A percentile compares a stretch with the other conserved stretches of the same genome.
Conservation (phyloP, 2,113 vertebrate species). For the Nicator chloris region DNA sequence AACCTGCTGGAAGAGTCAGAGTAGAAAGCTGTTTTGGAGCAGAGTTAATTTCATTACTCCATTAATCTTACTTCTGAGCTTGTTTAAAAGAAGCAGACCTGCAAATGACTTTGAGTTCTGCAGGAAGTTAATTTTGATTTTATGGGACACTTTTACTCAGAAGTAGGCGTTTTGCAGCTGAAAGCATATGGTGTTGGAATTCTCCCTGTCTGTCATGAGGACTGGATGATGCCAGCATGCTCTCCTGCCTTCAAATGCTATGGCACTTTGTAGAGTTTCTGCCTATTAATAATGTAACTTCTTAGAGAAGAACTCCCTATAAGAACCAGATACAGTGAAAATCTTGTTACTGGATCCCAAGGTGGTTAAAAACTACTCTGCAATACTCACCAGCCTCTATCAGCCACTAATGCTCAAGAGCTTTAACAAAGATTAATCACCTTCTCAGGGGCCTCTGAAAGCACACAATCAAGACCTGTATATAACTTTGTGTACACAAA, state of each 20-base stretch:
- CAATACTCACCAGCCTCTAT: background rate
- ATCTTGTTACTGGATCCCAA: background rate
- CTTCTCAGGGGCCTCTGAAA: background rate
- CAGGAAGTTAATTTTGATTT: slow-evolving; percentile 33
- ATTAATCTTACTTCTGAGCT: slow-evolving; percentile 18
- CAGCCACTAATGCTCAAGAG: background rate
- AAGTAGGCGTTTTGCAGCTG: background rate
- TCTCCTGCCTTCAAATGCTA: background rate
- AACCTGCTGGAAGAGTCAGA: background rate
- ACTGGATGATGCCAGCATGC: background rate
- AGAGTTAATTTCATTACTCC: background rate
- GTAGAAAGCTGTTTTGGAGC: background rate
- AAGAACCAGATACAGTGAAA: background rate
- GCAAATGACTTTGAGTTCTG: slow-evolving; percentile 11
- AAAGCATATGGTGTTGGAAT: slow-evolving; percentile 18
- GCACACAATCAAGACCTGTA: background rate
- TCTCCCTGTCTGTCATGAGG: background rate
- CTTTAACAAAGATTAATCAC: background rate
- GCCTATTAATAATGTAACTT: background rate
- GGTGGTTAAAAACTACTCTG: background rate
- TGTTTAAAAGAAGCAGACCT: slow-evolving; percentile 10
- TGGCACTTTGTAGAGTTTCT: background rate
- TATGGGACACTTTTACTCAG: background rate
- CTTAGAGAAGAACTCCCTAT: background rate
- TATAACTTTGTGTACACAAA: background rate